Base-by-base conservation (phyloP, 2,797 vertebrate species). In the Stomatorhinus walkeri region DNA sequence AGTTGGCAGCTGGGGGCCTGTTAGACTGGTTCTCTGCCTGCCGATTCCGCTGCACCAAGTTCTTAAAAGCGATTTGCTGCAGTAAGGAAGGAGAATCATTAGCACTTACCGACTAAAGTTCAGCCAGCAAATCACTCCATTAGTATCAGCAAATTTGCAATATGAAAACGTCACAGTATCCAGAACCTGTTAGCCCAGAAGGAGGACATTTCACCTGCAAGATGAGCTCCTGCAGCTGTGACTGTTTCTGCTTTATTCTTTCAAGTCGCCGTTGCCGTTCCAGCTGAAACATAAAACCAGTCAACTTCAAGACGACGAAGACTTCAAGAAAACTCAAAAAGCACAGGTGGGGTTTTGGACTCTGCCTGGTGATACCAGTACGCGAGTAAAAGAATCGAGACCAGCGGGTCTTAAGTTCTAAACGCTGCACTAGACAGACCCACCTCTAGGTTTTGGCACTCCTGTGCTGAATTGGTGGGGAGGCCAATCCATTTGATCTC, bases 51-150 rank as follows among this genome's bases (percentile, higher is more conserved):
- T 97, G 96, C 54, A 97, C 96, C 92, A 97, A 94, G 92, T 97
- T 97, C 93, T 97, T 97, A 92, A 97, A 97, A 76, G 97, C 96
- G 54, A 97, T 97, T 96, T 97, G 97, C 97, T 97, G 92, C 90
- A 90, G 89, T 40, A 14, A 43, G 90, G 91, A 87, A 46, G 16
- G 10, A 87, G 40, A 86, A 54, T 22, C 32, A 32, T 22, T 12
- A 86, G n/a, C n/a, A 22, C 24, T 16, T 32, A 19, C 24, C 4
- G 24, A 54, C 10, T 86, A 14, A 49, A 49, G 40, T 9, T 24
- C 46, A 9, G 5, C 19, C 43, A 10, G 79, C 43, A 84, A 84
- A 84, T 24, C 16, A 43, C 68, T 72, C 28, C 1, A 0, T 36
- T 16, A 76, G 12, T 36, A 40, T 76, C 32, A 6, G 68, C 4